A percentile compares a stretch with the other conserved stretches of the same genome.
These are phyloP conservation scores for Podargus strigoides DNA, from an alignment of 2,797 vertebrate genomes.

Conservation along the genomic window DNA sequence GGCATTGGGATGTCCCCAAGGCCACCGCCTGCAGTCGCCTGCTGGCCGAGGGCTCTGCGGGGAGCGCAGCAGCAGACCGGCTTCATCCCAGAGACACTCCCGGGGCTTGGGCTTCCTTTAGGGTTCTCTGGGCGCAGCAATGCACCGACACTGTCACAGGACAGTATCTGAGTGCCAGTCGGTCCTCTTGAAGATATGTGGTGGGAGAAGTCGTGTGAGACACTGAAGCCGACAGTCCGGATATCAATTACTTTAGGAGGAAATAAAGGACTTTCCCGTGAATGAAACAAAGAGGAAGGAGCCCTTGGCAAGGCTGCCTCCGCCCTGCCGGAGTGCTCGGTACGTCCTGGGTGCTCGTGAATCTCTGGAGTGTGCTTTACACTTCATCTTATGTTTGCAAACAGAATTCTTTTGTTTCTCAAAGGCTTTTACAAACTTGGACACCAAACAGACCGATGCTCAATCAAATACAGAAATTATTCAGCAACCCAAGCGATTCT, in stretches of 20 bases:
- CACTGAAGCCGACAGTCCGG: not conserved
- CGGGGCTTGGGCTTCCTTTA: not conserved
- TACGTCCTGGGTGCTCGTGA: not conserved
- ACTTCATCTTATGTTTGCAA: not conserved
- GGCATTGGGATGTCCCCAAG: not conserved
- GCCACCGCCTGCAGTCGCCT: not conserved
- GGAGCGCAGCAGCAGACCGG: not conserved
- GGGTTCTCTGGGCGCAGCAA: not conserved
- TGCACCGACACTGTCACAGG: not conserved
- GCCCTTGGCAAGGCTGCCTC: not conserved
- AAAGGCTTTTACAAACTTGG: constrained; percentile 7
- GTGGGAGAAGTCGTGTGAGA: not conserved
- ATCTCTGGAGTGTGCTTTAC: not conserved
- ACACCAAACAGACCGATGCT: not conserved
- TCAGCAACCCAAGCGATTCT: not conserved
- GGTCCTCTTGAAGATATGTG: not conserved
- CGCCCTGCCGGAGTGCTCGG: not conserved
- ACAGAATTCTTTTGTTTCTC: constrained; percentile 1
- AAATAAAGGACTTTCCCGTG: not conserved
- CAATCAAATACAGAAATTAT: constrained; percentile 17
- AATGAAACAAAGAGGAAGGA: not conserved
- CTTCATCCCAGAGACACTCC: not conserved
- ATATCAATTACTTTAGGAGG: not conserved
- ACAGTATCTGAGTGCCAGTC: not conserved
- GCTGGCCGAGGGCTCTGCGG: not conserved